Percentiles rank a stretch among this genome's conserved stretches.
Conservation (phyloP, 2,797 vertebrate species). For the Clarias fuscus region DNA sequence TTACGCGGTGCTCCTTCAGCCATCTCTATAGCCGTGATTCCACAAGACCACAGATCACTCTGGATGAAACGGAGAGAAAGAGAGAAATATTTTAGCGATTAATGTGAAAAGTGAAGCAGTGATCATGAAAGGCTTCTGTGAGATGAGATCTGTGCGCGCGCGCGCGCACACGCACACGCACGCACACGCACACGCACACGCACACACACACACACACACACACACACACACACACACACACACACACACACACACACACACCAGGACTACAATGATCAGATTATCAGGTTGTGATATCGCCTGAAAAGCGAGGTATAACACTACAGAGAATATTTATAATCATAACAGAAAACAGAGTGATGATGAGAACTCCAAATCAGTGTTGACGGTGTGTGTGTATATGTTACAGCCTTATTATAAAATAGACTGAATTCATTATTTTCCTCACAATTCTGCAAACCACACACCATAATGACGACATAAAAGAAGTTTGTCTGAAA, state of each 20-base stretch:
- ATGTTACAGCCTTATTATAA: background rate
- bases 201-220: too few relatives aligned
- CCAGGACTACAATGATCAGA: background rate
- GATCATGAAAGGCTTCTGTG: background rate
- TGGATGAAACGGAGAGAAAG: constrained; percentile 64
- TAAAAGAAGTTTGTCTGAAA: too few relatives aligned
- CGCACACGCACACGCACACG: too few relatives aligned
- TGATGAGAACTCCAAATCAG: background rate
- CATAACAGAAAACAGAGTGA: background rate
- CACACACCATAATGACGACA: too few relatives aligned
- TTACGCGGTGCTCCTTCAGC: constrained; percentile 97
- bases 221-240: too few relatives aligned
- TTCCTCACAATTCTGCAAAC: too few relatives aligned
- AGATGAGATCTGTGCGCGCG: background rate
- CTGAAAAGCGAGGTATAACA: background rate
- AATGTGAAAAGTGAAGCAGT: background rate
- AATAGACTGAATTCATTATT: too few relatives aligned
- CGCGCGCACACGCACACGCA: too few relatives aligned
- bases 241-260: background rate
- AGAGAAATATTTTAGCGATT: constrained; percentile 9
- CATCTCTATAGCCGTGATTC: constrained; percentile 98
- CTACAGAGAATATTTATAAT: background rate
- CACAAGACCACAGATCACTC: constrained; percentile 98
- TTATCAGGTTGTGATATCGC: background rate
- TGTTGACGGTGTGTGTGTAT: background rate